Evolutionary conservation across 1,140 invertebrate species (phyloP).

Genomic region (Zelostemma sp.): DNA sequence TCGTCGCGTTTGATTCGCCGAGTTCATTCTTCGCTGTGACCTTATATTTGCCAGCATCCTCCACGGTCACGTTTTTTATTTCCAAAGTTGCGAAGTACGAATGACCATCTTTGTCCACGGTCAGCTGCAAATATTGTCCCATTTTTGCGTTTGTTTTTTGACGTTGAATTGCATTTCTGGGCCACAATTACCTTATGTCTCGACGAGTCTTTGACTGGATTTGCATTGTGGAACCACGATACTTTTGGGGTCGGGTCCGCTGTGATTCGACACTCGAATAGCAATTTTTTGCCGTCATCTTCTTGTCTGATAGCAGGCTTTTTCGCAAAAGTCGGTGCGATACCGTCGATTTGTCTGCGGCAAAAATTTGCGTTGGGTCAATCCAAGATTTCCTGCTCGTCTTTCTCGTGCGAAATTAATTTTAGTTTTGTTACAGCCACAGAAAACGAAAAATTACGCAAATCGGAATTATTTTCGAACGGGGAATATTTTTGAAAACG

Average conservation of each 20-base stretch:
- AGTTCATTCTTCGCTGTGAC: slow-evolving; percentile 96
- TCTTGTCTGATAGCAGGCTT: slow-evolving; percentile 97
- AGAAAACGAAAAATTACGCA: too few relatives aligned
- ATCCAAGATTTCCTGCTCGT: too few relatives aligned
- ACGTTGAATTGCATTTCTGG: too few relatives aligned
- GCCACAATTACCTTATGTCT: slow-evolving; percentile 87
- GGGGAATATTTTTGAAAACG: too few relatives aligned
- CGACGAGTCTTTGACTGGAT: slow-evolving; percentile 79
- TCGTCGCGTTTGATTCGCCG: slow-evolving; percentile 95
- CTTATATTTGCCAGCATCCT: slow-evolving; percentile 97
- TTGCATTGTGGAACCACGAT: slow-evolving; percentile 91
- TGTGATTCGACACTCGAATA: slow-evolving; percentile 96
- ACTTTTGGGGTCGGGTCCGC: slow-evolving; percentile 93
- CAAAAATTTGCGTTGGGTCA: neutral
- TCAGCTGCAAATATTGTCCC: slow-evolving; percentile 75
- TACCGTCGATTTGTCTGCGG: slow-evolving; percentile 93
- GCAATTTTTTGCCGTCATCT: slow-evolving; percentile 93
- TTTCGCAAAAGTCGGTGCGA: slow-evolving; percentile 96
- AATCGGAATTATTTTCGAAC: too few relatives aligned
- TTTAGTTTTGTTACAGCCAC: too few relatives aligned
- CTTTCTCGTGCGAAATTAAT: too few relatives aligned
- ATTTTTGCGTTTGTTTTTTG: too few relatives aligned
- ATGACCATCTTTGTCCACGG: slow-evolving; percentile 90
- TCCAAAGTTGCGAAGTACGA: slow-evolving; percentile 93
- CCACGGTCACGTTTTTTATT: slow-evolving; percentile 93